phyloP scores from a whole-genome alignment of 2,113 vertebrate species.

The Microcebus ravelobensis region DNA sequence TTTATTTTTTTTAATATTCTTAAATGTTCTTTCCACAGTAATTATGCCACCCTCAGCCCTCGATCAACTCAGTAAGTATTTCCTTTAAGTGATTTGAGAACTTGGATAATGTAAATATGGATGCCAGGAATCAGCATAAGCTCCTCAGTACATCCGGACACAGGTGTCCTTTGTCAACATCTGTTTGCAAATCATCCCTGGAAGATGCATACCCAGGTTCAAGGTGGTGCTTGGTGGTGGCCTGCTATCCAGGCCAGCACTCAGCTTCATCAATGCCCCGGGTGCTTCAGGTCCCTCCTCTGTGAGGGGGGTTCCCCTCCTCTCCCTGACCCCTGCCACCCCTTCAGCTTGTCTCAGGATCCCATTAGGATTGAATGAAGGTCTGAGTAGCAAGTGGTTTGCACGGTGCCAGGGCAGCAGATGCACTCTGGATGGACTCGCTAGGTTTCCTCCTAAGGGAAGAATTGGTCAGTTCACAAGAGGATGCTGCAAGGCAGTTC shows the following conservation, averaged over 20 bases:
- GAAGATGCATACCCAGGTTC: not conserved
- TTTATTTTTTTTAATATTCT: slow-evolving; percentile 46
- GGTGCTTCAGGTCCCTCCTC: not conserved
- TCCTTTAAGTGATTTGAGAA: slow-evolving; percentile 20
- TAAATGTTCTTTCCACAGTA: slow-evolving; percentile 87
- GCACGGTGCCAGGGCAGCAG: not conserved
- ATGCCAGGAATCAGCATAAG: not conserved
- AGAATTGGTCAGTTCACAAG: not conserved
- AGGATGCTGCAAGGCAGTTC: not conserved
- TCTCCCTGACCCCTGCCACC: fast-evolving
- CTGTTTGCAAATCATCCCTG: not conserved
- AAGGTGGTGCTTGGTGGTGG: not conserved
- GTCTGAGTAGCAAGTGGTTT: not conserved
- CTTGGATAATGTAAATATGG: not conserved
- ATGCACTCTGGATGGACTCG: not conserved
- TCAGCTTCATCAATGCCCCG: not conserved
- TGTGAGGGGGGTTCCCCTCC: not conserved
- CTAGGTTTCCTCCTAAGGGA: not conserved
- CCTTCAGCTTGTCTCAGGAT: not conserved
- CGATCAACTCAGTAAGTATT: slow-evolving; percentile 98
- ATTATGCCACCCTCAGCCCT: slow-evolving; percentile 99
- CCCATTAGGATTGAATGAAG: not conserved
- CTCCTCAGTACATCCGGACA: not conserved
- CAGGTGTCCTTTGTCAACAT: not conserved
- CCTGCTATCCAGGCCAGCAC: too few relatives aligned